Conservation (phyloP, 2,797 vertebrate species). For the Selene dorsalis region DNA sequence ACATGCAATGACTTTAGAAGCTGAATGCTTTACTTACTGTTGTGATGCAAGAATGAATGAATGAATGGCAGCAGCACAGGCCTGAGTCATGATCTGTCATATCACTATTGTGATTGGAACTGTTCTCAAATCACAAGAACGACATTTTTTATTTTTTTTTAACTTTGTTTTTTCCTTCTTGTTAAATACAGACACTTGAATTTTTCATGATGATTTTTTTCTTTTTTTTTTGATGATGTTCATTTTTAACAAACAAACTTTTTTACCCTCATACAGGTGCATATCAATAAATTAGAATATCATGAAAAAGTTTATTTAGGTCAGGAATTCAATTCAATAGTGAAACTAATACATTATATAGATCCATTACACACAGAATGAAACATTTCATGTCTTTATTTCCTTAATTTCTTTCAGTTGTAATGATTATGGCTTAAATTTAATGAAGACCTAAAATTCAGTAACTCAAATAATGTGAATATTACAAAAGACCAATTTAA, state of each 20-base stretch:
- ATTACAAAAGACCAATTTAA: no score
- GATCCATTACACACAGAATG: no score
- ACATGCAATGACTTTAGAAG: conserved; percentile 26
- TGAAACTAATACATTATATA: no score
- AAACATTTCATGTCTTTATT: no score
- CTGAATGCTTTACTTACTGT: background rate
- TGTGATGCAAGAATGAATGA: background rate
- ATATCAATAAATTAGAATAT: no score
- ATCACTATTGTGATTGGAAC: background rate
- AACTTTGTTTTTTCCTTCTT: background rate
- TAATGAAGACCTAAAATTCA: no score
- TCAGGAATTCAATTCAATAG: no score
- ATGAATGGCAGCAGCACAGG: background rate
- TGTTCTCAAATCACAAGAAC: background rate
- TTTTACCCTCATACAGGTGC: background rate
- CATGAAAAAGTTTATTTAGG: no score
- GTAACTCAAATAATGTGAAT: no score
- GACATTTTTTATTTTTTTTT: background rate
- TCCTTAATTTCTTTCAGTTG: no score
- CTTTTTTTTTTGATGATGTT: no score
- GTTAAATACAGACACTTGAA: background rate
- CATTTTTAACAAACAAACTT: background rate
- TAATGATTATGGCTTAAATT: no score
- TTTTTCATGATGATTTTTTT: background rate
- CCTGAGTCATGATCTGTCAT: background rate